These are phyloP conservation scores for Myiozetetes cayanensis DNA, from an alignment of 2,113 vertebrate genomes.

Conservation along the genomic window DNA sequence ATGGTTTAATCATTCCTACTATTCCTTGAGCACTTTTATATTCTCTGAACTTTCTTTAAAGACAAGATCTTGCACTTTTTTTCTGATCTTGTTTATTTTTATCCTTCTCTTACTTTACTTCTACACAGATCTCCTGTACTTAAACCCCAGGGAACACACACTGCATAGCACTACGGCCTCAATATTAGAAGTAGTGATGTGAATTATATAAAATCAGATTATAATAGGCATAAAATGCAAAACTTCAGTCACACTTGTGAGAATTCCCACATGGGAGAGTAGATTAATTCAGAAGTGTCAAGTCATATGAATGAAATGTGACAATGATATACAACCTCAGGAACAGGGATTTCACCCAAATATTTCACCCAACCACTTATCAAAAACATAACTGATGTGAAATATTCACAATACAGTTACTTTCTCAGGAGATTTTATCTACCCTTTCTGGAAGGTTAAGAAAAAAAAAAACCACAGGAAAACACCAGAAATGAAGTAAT, in stretches of 20 bases:
- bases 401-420: not conserved
- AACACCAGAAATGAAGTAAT: not conserved
- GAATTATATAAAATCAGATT: not conserved
- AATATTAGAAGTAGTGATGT: not conserved
- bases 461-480: not conserved
- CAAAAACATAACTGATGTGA: not conserved
- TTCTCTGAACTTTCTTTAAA: slow-evolving; percentile 53
- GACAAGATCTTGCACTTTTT: not conserved
- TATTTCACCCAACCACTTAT: not conserved
- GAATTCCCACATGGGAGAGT: not conserved
- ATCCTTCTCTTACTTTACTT: not conserved
- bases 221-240: not conserved
- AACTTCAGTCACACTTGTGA: not conserved
- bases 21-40: not conserved
- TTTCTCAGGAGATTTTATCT: not conserved
- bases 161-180: not conserved
- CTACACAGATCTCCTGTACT: not conserved
- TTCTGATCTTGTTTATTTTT: slow-evolving; percentile 47
- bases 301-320: not conserved
- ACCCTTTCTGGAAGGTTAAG: not conserved
- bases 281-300: not conserved
- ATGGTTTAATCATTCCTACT: slow-evolving; percentile 31
- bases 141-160: not conserved
- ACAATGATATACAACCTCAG: not conserved
- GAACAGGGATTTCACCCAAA: not conserved